Evolutionary conservation across 2,888 invertebrate species (phyloP).

Genomic region (Protonemura montana): DNA sequence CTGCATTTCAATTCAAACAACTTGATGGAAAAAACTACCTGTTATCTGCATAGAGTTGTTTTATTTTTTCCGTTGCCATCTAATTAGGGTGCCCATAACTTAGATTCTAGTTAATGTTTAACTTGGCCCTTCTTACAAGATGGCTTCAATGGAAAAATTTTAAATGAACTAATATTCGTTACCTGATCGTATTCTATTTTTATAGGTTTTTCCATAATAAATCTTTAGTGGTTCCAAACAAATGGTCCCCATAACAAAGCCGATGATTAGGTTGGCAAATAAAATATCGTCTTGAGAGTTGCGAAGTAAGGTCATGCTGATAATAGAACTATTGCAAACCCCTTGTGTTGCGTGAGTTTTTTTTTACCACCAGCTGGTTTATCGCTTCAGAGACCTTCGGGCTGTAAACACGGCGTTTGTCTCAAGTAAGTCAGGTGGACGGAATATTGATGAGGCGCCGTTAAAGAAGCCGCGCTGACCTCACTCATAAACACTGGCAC

Average conservation of each 20-base stretch:
- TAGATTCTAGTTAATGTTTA: no score
- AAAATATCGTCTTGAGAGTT: background rate
- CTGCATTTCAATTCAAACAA: no score
- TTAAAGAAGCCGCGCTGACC: conserved; percentile 15
- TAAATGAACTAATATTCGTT: no score
- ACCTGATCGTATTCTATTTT: background rate
- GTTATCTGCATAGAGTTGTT: no score
- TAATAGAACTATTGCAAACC: background rate
- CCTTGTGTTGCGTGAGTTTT: background rate
- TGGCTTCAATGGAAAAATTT: no score
- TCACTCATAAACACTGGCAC: conserved; percentile 2
- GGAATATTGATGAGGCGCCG: conserved; percentile 28
- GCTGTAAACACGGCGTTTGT: conserved; percentile 1
- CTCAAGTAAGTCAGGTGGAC: conserved; percentile 18
- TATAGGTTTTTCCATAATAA: background rate
- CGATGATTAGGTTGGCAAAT: background rate
- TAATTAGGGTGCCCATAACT: no score
- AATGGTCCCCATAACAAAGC: background rate
- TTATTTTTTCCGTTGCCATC: no score
- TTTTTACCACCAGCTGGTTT: background rate
- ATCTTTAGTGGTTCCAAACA: background rate
- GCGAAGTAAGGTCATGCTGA: background rate
- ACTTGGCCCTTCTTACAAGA: no score
- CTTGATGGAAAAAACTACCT: no score
- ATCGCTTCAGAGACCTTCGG: background rate